phyloP scores from a whole-genome alignment of 2,113 vertebrate genomes.

The Ammodytes marinus region DNA sequence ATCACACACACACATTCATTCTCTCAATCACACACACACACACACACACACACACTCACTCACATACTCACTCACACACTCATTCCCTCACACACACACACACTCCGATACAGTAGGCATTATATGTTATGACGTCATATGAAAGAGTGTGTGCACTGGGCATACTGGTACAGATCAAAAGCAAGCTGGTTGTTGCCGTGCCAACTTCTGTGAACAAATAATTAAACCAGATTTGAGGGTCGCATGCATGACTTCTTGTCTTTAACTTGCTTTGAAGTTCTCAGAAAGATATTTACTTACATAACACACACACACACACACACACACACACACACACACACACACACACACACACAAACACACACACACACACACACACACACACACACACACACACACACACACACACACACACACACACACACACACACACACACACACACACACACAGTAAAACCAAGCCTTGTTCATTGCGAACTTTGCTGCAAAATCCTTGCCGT shows the following conservation, averaged over 20 bases:
- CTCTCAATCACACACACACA: too few relatives aligned
- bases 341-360: not conserved
- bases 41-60: too few relatives aligned
- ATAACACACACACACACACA: not conserved
- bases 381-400: not conserved
- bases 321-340: not conserved
- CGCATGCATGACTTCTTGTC: not conserved
- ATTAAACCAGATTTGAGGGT: not conserved
- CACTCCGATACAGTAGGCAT: not conserved
- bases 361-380: not conserved
- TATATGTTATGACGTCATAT: not conserved
- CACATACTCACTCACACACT: too few relatives aligned
- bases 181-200: not conserved
- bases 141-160: too few relatives aligned
- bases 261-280: constrained; percentile 13
- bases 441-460: not conserved
- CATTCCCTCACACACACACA: too few relatives aligned
- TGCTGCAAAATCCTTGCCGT: too few relatives aligned
- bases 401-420: not conserved
- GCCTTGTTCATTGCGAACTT: too few relatives aligned
- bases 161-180: not conserved
- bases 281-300: not conserved
- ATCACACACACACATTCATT: not conserved
- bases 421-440: not conserved
- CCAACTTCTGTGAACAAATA: constrained; percentile 21